Evolutionary conservation across 2,113 vertebrate species (phyloP).

Genomic region (Glareola pratincola): DNA sequence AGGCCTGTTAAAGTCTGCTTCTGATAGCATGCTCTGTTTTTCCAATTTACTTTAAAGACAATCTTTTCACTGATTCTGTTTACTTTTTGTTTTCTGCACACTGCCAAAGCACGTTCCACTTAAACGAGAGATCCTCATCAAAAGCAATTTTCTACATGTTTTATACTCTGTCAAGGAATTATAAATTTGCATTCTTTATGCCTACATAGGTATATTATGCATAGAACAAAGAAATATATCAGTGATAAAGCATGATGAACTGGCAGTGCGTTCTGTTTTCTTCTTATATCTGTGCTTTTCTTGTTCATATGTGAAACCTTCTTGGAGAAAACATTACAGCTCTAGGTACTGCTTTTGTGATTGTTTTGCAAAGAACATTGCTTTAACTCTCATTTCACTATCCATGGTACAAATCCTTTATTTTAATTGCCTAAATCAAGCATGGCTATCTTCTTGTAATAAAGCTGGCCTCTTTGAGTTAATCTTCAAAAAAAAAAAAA

Average conservation of each 20-base stretch:
- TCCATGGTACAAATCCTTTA: background rate
- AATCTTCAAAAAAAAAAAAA: background rate
- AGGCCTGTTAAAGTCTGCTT: background rate
- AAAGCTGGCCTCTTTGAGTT: background rate
- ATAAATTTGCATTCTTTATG: background rate
- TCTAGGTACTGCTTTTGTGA: background rate
- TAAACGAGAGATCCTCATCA: background rate
- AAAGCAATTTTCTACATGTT: background rate
- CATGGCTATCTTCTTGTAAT: background rate
- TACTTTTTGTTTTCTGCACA: background rate
- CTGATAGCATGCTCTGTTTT: background rate
- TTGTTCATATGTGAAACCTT: background rate
- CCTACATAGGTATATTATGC: fast-evolving
- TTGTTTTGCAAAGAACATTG: background rate
- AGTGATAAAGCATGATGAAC: background rate
- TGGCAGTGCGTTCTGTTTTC: background rate
- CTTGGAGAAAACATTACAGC: background rate
- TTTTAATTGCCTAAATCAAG: background rate
- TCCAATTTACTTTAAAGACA: background rate
- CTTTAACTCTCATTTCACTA: background rate
- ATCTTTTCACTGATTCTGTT: background rate
- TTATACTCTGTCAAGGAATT: background rate
- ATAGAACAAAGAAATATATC: background rate
- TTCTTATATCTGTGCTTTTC: background rate
- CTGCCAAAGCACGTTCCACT: background rate